phyloP scores from a whole-genome alignment of 2,113 vertebrate species.

The Collichthys lucidus region DNA sequence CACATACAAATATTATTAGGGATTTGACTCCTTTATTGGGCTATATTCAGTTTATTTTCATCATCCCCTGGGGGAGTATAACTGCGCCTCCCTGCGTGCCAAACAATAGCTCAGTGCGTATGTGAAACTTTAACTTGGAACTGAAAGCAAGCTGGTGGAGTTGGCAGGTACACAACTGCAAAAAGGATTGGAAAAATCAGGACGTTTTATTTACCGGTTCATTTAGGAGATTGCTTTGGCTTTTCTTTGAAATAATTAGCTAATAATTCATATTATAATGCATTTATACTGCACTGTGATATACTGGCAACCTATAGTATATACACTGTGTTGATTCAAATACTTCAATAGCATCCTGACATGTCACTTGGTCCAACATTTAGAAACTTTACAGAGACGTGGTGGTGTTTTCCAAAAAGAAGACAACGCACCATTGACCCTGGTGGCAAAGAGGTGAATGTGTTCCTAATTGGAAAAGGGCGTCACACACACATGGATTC shows the following conservation, averaged over 20 bases:
- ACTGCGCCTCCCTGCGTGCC: background rate
- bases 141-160: background rate
- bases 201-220: background rate
- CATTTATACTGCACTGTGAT: background rate
- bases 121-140: conserved; percentile 6
- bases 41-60: conserved; percentile 4
- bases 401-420: conserved; percentile 25
- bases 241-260: background rate
- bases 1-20: background rate
- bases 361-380: background rate
- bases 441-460: conserved; percentile 48
- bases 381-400: conserved; percentile 13
- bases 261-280: background rate
- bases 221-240: background rate
- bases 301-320: background rate
- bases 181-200: background rate
- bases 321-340: background rate
- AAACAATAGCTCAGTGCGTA: background rate
- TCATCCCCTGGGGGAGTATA: background rate
- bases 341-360: background rate
- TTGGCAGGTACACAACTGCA: background rate
- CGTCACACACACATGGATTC: conserved; percentile 1
- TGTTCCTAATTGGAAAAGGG: conserved; percentile 63
- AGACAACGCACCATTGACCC: conserved; percentile 53
- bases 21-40: background rate